phyloP scores from a whole-genome alignment of 2,888 invertebrate species.

The Epistrophella euchroma region DNA sequence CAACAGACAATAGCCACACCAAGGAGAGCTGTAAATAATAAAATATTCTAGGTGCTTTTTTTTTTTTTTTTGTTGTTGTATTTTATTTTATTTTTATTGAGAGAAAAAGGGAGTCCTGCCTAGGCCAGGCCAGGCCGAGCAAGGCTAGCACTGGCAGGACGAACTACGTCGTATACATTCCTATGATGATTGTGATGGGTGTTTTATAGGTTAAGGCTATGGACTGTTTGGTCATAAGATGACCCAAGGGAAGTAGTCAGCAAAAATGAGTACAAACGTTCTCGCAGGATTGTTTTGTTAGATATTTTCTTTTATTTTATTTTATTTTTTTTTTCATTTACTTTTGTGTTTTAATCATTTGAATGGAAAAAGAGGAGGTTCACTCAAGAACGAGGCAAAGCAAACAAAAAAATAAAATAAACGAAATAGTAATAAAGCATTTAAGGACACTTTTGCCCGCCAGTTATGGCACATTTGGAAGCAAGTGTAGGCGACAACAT shows the following conservation, averaged over 20 bases:
- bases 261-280: constrained; percentile 62
- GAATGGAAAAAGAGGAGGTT: constrained; percentile 23
- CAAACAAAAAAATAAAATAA: constrained; percentile 10
- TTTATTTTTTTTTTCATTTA: constrained; percentile 11
- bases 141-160: neutral
- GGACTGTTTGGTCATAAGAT: constrained; percentile 62
- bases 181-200: constrained; percentile 38
- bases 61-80: constrained; percentile 7
- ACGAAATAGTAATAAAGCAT: constrained; percentile 56
- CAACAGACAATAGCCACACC: constrained; percentile 46
- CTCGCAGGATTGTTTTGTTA: constrained; percentile 59
- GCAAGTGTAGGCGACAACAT: constrained; percentile 37
- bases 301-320: constrained; percentile 15
- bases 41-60: constrained; percentile 47
- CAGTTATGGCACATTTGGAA: constrained; percentile 44
- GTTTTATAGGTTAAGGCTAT: constrained; percentile 53
- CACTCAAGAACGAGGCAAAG: neutral
- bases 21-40: constrained; percentile 66
- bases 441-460: constrained; percentile 49
- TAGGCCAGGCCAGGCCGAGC: constrained; percentile 5
- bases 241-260: constrained; percentile 70
- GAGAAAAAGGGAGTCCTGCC: constrained; percentile 22
- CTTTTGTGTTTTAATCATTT: constrained; percentile 43
- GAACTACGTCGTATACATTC: constrained; percentile 4
- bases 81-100: constrained; percentile 28